Percentiles rank a stretch among this genome's conserved stretches.
These are phyloP conservation scores for Numenius phaeopus DNA, from an alignment of 2,797 vertebrate species.

Conservation along the genomic window DNA sequence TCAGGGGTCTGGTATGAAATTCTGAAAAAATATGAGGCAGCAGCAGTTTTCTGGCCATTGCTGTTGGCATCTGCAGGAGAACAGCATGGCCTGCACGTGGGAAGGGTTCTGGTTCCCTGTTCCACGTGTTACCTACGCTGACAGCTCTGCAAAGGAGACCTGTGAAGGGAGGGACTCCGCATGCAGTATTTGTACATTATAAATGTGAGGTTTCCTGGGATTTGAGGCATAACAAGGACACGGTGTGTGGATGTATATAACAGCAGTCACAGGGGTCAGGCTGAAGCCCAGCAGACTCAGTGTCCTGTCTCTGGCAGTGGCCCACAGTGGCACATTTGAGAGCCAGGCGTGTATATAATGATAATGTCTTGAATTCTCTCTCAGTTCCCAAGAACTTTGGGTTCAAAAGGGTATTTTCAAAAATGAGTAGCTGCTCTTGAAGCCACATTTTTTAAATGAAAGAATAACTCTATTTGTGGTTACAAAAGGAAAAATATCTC, in stretches of 20 bases:
- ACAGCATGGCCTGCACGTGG: accelerated
- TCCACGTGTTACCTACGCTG: not conserved
- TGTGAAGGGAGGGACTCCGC: not conserved
- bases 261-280: not conserved
- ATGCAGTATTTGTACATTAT: not conserved
- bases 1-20: not conserved
- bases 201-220: not conserved
- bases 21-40: not conserved
- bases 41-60: not conserved
- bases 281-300: not conserved
- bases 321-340: not conserved
- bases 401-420: not conserved
- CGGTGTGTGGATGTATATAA: not conserved
- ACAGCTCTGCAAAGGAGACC: not conserved
- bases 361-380: not conserved
- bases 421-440: not conserved
- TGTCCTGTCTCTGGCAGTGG: not conserved
- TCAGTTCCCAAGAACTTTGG: not conserved
- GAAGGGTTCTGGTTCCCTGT: not conserved
- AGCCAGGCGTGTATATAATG: not conserved
- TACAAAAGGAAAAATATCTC: not conserved
- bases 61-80: not conserved
- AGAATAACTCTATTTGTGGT: not conserved
- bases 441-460: not conserved
- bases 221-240: not conserved